phyloP scores from a whole-genome alignment of 2,113 vertebrate genomes.

The Protomyctophum bolini region DNA sequence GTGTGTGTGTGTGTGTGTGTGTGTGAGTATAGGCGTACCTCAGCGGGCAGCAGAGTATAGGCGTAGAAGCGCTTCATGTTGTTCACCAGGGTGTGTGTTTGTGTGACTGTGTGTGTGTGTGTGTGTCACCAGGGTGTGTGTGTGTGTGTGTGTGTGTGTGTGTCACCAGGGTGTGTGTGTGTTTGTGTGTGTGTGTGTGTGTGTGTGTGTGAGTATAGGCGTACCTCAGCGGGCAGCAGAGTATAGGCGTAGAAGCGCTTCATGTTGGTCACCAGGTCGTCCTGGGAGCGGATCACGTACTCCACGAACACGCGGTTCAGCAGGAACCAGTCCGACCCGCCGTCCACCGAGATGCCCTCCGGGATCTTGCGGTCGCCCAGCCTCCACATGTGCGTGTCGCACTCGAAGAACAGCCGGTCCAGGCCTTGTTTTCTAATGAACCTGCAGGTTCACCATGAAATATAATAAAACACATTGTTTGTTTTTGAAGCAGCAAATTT shows the following conservation, averaged over 20 bases:
- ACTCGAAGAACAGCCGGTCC: slow-evolving; percentile 95
- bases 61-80: slow-evolving; percentile 97
- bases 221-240: slow-evolving; percentile 93
- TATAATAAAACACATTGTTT: slow-evolving; percentile 12
- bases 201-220: not conserved
- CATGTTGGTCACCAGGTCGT: slow-evolving; percentile 94
- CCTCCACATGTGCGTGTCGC: slow-evolving; percentile 98
- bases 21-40: slow-evolving; percentile 79
- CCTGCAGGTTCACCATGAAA: slow-evolving; percentile 62
- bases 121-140: not conserved
- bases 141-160: not conserved
- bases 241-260: slow-evolving; percentile 96
- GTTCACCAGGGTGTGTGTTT: slow-evolving; percentile 85
- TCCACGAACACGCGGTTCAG: slow-evolving; percentile 95
- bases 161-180: not conserved
- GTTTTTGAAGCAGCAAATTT: too few relatives aligned
- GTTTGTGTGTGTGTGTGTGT: slow-evolving; percentile 1
- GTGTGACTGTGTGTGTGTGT: not conserved
- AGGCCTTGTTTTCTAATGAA: slow-evolving; percentile 97
- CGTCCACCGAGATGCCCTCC: slow-evolving; percentile 92
- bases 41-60: slow-evolving; percentile 93
- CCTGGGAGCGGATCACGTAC: slow-evolving; percentile 91
- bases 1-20: not conserved
- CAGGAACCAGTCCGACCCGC: slow-evolving; percentile 97
- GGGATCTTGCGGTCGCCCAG: slow-evolving; percentile 95